Base-by-base conservation (phyloP, 1,140 invertebrate genomes). In the Cepaea nemoralis region DNA sequence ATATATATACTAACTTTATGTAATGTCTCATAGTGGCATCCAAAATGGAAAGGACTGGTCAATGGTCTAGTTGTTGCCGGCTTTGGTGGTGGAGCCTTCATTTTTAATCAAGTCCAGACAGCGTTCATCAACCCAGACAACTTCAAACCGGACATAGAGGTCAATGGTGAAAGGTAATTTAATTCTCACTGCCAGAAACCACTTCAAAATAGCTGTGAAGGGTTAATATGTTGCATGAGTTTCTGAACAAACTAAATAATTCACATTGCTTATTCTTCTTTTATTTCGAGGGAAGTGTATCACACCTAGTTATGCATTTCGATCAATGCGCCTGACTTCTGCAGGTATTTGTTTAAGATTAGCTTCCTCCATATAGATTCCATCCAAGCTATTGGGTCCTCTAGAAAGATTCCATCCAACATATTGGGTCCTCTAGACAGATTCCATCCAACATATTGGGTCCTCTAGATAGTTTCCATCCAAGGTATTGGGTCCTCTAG, bases 51-150 rank as follows among this genome's bases (percentile, higher is more conserved):
- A 81, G 91, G 91, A 37, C 81, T 92, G 22, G 88, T 89, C 2
- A 90, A 86, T 70, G 92, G 91, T 12, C 71, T 91, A 42, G 88
- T 92, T 37, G 86, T 92, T 31, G 91, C 87, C 27, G 91, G 92
- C 0, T 91, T 87, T 83, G 91, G 92, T 14, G 83, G 89, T 45
- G 90, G 92, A 77, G 87, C 91, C 19, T 86, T 91, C 42, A 83
- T 91, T 76, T 91, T 91, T 77, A 91, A 91, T 81, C 88, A 85
- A 40, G 83, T 92, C 48, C 89, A 92, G 66, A 92, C 91, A 2
- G 75, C 75, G 14, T 92, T 87, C 69, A 87, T 92, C 22, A 92
- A 92, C 86, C 92, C 92, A 33, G 63, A 90, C 19, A 92, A 92
- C 81, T 75, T 87, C 24, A 70, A 83, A 24, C 85, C 91, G 8